Percentiles rank a stretch among this genome's conserved stretches.
Evolutionary conservation across 2,888 invertebrate species (phyloP).

Genomic region (Leptinotarsa juncta): DNA sequence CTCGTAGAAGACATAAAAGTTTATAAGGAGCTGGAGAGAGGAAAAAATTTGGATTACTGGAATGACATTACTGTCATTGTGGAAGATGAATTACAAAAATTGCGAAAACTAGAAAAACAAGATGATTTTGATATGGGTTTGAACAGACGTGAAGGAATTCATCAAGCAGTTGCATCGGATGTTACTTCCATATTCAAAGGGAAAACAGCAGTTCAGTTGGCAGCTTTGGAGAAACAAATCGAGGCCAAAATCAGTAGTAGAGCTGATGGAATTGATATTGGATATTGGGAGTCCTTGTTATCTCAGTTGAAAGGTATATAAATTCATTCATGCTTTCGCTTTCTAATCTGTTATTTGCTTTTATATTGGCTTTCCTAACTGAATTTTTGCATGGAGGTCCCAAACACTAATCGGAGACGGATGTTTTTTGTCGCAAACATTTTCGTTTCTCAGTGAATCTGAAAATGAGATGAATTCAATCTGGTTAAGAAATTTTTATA

Average conservation of each 20-base stretch:
- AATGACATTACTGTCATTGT: slow-evolving; percentile 95
- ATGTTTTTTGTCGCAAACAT: too few species aligned
- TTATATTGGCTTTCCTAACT: too few species aligned
- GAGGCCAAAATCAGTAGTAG: slow-evolving; percentile 86
- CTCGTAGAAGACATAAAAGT: slow-evolving; percentile 95
- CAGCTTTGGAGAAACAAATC: slow-evolving; percentile 85
- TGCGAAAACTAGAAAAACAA: slow-evolving; percentile 79
- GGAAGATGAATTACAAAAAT: slow-evolving; percentile 89
- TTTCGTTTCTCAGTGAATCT: too few species aligned
- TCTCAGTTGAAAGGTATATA: slow-evolving; percentile 82
- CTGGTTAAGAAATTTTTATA: too few species aligned
- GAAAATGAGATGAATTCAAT: too few species aligned
- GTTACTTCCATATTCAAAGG: slow-evolving; percentile 92
- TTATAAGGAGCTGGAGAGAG: slow-evolving; percentile 92
- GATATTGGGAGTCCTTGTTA: slow-evolving; percentile 97
- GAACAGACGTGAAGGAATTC: slow-evolving; percentile 74
- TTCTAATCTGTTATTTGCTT: too few species aligned
- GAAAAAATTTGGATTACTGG: slow-evolving; percentile 93
- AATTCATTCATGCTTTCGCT: neutral
- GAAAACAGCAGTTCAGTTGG: slow-evolving; percentile 89
- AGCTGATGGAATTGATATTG: slow-evolving; percentile 92
- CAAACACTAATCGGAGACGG: too few species aligned
- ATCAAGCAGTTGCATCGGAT: slow-evolving; percentile 90
- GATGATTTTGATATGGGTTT: slow-evolving; percentile 71
- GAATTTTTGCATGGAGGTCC: too few species aligned